A percentile compares a stretch with the other conserved stretches of the same genome.
These are phyloP conservation scores for Tyrannus savana DNA, from an alignment of 2,113 vertebrate species.

Conservation along the genomic window DNA sequence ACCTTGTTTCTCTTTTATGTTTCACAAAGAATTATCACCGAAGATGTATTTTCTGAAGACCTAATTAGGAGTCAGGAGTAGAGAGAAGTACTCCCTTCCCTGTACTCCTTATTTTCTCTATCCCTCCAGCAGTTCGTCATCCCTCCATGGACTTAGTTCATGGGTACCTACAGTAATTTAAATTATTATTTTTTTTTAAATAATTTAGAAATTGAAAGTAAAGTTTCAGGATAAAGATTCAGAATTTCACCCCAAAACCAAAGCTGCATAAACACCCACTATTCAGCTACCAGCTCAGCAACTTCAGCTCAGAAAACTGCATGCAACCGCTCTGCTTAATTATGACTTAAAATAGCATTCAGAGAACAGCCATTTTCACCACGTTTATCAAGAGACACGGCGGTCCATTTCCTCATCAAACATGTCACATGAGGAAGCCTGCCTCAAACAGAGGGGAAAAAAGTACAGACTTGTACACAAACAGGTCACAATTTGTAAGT, in stretches of 20 bases:
- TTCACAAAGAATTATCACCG: not conserved
- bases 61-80: not conserved
- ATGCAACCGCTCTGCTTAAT: conserved; percentile 7
- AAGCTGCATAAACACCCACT: not conserved
- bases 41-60: not conserved
- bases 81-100: not conserved
- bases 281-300: not conserved
- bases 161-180: not conserved
- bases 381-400: conserved; percentile 35
- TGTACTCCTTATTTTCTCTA: not conserved
- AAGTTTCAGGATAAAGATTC: not conserved
- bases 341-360: conserved; percentile 47
- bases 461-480: conserved; percentile 19
- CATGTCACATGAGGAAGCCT: conserved; percentile 19
- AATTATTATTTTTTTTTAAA: not conserved
- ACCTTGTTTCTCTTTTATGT: not conserved
- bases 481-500: not conserved
- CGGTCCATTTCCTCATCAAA: conserved; percentile 60
- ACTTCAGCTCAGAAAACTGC: not conserved
- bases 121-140: not conserved
- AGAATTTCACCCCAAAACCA: not conserved
- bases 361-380: conserved; percentile 30
- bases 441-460: not conserved
- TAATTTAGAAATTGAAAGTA: not conserved
- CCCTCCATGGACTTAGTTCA: not conserved